These are phyloP conservation scores for Oreochromis grahami DNA, from an alignment of 2,797 vertebrate species.

Conservation along the genomic window DNA sequence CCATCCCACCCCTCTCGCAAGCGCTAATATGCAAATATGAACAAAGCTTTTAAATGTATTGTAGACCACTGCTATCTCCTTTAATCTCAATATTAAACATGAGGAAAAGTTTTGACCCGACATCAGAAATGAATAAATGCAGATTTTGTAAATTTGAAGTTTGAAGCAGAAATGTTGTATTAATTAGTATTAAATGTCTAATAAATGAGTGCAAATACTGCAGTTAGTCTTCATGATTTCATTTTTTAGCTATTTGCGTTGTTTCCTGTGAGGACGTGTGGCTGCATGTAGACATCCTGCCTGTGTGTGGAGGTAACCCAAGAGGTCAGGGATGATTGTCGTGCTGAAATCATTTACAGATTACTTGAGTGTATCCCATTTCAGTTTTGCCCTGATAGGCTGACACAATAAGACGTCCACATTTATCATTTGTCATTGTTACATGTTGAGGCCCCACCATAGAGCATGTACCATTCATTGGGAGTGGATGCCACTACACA, in stretches of 20 bases:
- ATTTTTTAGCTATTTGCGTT: slow-evolving; percentile 53
- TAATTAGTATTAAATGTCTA: neutral
- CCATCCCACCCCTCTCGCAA: neutral
- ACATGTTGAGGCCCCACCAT: neutral
- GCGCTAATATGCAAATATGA: neutral
- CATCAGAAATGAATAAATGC: neutral
- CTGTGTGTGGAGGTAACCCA: slow-evolving; percentile 43
- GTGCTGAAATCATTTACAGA: slow-evolving; percentile 43
- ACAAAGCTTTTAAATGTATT: fast-evolving
- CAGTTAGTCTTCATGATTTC: slow-evolving; percentile 34
- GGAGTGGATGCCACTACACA: neutral
- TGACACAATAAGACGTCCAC: neutral
- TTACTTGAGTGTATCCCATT: slow-evolving; percentile 30
- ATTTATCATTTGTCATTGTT: slow-evolving; percentile 11
- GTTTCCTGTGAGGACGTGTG: slow-evolving; percentile 68
- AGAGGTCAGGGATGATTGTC: slow-evolving; percentile 56
- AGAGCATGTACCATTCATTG: neutral
- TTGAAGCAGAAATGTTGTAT: neutral
- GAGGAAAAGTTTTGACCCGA: neutral
- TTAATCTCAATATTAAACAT: neutral
- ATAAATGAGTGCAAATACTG: neutral
- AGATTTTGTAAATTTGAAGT: neutral
- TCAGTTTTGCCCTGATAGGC: neutral
- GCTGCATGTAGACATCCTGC: slow-evolving; percentile 69
- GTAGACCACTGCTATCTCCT: neutral